These are phyloP conservation scores for Struthidea cinerea DNA, from an alignment of 2,113 vertebrate species.

Conservation along the genomic window DNA sequence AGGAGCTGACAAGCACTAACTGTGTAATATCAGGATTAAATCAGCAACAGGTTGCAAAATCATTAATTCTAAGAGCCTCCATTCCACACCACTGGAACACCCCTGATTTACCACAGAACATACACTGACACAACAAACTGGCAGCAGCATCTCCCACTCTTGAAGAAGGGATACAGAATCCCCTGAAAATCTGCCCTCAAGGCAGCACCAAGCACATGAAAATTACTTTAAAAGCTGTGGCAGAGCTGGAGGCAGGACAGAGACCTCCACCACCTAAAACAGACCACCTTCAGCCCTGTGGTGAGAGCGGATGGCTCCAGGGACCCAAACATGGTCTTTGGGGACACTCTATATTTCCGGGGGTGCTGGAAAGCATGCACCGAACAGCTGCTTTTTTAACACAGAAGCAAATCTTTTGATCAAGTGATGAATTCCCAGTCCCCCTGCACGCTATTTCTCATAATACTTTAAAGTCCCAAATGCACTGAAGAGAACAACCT, in stretches of 20 bases:
- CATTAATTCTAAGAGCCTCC: background rate
- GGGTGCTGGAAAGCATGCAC: background rate
- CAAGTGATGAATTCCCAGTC: background rate
- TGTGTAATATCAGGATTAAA: background rate
- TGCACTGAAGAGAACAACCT: background rate
- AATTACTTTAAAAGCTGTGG: background rate
- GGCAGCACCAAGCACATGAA: background rate
- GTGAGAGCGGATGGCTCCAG: background rate
- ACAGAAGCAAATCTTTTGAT: background rate
- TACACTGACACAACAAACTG: rapidly evolving
- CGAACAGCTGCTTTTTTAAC: background rate
- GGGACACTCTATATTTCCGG: background rate
- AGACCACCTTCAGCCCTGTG: rapidly evolving
- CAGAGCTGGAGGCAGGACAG: background rate
- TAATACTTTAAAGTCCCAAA: background rate
- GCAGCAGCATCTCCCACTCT: background rate
- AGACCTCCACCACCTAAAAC: background rate
- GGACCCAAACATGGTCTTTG: background rate
- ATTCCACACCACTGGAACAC: background rate
- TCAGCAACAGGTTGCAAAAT: background rate
- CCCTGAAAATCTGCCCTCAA: background rate
- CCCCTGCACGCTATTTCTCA: rapidly evolving
- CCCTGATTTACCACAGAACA: background rate
- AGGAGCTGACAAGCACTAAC: background rate
- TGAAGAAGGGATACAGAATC: background rate